These are phyloP conservation scores for Halcyon senegalensis DNA, from an alignment of 2,113 vertebrate species.

Conservation along the genomic window DNA sequence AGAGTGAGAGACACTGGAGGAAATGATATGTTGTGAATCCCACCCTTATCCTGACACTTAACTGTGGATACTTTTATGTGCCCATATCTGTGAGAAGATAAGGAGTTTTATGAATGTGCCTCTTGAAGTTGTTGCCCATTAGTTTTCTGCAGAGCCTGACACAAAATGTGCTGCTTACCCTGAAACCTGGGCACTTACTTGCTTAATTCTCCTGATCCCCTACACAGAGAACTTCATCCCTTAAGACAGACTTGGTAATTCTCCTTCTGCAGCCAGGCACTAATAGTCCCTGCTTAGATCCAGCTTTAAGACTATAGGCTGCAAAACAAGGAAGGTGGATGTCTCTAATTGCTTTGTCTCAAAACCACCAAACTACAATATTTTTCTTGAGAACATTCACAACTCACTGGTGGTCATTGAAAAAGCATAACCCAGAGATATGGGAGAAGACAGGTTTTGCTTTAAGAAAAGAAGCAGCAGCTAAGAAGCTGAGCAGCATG, in stretches of 20 bases:
- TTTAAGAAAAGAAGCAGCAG: not conserved
- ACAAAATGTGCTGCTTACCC: not conserved
- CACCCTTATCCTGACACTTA: not conserved
- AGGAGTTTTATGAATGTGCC: not conserved
- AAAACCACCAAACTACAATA: not conserved
- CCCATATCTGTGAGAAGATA: not conserved
- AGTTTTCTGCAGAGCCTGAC: not conserved
- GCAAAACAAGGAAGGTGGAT: not conserved
- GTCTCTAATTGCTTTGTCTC: not conserved
- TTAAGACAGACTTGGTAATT: not conserved
- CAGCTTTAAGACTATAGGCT: not conserved
- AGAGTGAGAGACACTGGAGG: too few species aligned
- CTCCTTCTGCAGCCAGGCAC: not conserved
- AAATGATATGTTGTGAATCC: not conserved
- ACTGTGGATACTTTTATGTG: not conserved
- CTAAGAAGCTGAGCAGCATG: not conserved
- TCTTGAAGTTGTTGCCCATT: not conserved
- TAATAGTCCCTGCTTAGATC: not conserved
- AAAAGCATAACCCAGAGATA: not conserved
- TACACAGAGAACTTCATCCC: not conserved
- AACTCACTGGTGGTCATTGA: not conserved
- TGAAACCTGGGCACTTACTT: not conserved
- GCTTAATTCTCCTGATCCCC: not conserved
- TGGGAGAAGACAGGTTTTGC: not conserved
- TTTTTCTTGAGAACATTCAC: not conserved